Base-by-base conservation (phyloP, 2,113 vertebrate species). In the Colaptes auratus region DNA sequence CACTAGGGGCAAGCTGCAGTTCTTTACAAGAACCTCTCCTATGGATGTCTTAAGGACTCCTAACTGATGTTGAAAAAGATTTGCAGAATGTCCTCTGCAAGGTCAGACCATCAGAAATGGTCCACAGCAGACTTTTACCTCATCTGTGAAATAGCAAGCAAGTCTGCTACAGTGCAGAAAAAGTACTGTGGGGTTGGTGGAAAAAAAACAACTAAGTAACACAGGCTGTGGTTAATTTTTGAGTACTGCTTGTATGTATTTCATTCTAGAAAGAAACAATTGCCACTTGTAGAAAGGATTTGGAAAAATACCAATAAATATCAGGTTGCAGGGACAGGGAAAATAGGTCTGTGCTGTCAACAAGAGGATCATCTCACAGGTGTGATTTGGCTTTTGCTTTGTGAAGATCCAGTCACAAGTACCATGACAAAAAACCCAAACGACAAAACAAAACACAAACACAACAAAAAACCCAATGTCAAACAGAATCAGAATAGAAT, bases 131-230 rank as follows among this genome's bases (percentile, higher is more conserved):
- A 27, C 30, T 39, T 94, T 74, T 39, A 9, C 23, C 15, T 89
- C 2, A 3, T 35, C 61, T 55, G 1, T 21, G 63, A 59, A 74
- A 15, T 21, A 63, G 48, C 17, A 78, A 78, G 27, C n/a, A 77
- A n/a, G n/a, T 59, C 19, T 59, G 28, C 19, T 64, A 13, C 0
- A 0, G 23, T 17, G 18, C 23, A 63, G 39, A 84, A 65, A 36
- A 55, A 71, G 27, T 39, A 5, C 21, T 64, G 18, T 64, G 30
- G 21, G 15, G 4, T 30, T 67, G 13, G 12, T 44, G 33, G 21
- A 36, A 91, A 50, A 87, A 87, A 84, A 75, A 12, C 7, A 67
- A 60, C 7, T 36, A 33, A 61, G 30, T 73, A 90, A 69, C 12
- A 8, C 2, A 61, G 66, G 15, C 23, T 65, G 91, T 53, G 44